phyloP scores from a whole-genome alignment of 2,888 invertebrate species.

The Drosophila atripex region DNA sequence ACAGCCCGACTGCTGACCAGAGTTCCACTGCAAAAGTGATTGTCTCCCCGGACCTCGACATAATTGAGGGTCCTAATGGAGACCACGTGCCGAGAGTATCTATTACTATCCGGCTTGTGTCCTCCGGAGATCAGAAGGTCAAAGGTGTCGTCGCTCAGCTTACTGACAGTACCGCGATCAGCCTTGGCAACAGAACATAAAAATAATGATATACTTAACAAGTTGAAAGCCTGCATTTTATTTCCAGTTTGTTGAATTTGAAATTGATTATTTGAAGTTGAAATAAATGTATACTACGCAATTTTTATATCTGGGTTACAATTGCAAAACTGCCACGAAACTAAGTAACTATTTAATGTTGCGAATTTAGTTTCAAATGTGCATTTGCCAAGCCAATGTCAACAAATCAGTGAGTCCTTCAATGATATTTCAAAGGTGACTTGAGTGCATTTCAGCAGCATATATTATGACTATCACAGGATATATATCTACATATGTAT shows the following conservation, averaged over 20 bases:
- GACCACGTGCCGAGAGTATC: conserved; percentile 40
- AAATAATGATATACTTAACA: background rate
- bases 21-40: conserved; percentile 63
- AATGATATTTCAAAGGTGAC: conserved; percentile 4
- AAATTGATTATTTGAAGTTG: background rate
- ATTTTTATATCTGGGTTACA: background rate
- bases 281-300: background rate
- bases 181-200: background rate
- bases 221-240: conserved; percentile 6
- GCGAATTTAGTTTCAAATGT: no score
- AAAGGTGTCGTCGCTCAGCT: conserved; percentile 50
- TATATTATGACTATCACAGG: conserved; percentile 5
- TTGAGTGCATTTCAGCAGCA: background rate
- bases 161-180: conserved; percentile 12
- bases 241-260: background rate
- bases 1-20: conserved; percentile 53
- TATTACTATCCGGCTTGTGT: conserved; percentile 12
- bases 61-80: conserved; percentile 53
- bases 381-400: background rate
- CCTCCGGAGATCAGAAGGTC: conserved; percentile 62
- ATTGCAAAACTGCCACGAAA: background rate
- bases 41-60: conserved; percentile 48
- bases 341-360: background rate
- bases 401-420: conserved; percentile 11
- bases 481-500: background rate